Percentiles rank a stretch among this genome's conserved stretches.
Evolutionary conservation across 1,140 invertebrate species (phyloP).

Genomic region (Orchestia grillus): DNA sequence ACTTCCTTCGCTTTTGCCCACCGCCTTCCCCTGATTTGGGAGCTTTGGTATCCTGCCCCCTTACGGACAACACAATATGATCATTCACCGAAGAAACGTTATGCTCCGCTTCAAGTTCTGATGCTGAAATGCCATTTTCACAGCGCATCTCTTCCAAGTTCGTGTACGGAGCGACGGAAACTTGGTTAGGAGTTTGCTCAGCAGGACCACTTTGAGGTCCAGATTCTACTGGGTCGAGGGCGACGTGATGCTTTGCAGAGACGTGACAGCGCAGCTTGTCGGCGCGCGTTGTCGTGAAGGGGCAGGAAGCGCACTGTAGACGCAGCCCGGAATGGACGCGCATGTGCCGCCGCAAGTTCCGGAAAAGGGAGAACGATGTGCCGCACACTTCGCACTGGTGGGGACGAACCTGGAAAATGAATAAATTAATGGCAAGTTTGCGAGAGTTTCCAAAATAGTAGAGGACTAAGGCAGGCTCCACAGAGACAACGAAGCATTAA

Average conservation of each 20-base stretch:
- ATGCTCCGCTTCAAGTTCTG: not conserved
- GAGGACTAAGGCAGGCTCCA: not conserved
- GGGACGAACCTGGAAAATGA: conserved; percentile 62
- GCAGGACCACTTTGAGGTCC: not conserved
- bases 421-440: not conserved
- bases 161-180: not conserved
- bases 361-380: conserved; percentile 73
- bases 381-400: conserved; percentile 75
- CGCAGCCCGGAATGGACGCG: conserved; percentile 70
- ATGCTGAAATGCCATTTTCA: not conserved
- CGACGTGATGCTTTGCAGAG: conserved; percentile 60
- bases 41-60: not conserved
- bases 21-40: not conserved
- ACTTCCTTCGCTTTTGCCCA: not conserved
- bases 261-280: conserved; percentile 76
- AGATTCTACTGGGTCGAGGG: conserved; percentile 6
- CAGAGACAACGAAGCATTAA: not conserved
- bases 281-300: conserved; percentile 74
- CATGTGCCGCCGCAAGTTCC: conserved; percentile 74
- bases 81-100: not conserved
- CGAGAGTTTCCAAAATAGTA: not conserved
- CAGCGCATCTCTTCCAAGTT: not conserved
- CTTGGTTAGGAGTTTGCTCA: not conserved
- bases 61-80: not conserved
- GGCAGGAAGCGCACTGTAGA: conserved; percentile 72